A percentile compares a stretch with the other conserved stretches of the same genome.
phyloP scores from a whole-genome alignment of 2,797 vertebrate species.

The Echiichthys vipera region DNA sequence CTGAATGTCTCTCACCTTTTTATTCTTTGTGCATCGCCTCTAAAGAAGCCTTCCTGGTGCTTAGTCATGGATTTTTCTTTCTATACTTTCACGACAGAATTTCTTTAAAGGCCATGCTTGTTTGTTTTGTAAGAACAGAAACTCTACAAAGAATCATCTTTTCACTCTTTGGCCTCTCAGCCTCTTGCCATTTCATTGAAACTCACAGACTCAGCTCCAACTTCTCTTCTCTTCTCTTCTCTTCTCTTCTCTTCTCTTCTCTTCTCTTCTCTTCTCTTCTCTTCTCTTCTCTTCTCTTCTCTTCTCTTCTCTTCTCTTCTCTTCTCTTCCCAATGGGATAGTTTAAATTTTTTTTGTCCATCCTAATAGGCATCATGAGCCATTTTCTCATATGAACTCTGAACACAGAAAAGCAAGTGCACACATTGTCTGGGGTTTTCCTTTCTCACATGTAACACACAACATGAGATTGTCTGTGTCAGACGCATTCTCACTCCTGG shows the following conservation, averaged over 20 bases:
- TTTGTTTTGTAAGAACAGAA: conserved; percentile 45
- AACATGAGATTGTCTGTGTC: too few species aligned
- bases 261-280: background rate
- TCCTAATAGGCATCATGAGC: background rate
- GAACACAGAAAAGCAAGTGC: too few species aligned
- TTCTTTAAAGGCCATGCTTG: conserved; percentile 48
- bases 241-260: background rate
- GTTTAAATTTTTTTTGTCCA: background rate
- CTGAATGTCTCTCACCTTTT: conserved; percentile 17
- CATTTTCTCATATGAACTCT: too few species aligned
- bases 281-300: background rate
- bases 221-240: background rate
- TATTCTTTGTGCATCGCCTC: conserved; percentile 2
- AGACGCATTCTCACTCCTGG: too few species aligned
- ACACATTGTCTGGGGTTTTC: too few species aligned
- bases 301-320: background rate
- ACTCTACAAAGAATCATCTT: conserved; percentile 27
- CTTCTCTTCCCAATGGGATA: background rate
- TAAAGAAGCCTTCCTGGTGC: background rate
- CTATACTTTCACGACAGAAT: conserved; percentile 10
- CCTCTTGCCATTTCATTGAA: conserved; percentile 50
- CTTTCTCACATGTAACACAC: too few species aligned
- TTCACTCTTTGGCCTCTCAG: conserved; percentile 29
- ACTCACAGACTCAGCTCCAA: background rate
- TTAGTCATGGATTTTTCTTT: conserved; percentile 4